phyloP scores from a whole-genome alignment of 1,140 invertebrate species.

The Micrasema minimum region DNA sequence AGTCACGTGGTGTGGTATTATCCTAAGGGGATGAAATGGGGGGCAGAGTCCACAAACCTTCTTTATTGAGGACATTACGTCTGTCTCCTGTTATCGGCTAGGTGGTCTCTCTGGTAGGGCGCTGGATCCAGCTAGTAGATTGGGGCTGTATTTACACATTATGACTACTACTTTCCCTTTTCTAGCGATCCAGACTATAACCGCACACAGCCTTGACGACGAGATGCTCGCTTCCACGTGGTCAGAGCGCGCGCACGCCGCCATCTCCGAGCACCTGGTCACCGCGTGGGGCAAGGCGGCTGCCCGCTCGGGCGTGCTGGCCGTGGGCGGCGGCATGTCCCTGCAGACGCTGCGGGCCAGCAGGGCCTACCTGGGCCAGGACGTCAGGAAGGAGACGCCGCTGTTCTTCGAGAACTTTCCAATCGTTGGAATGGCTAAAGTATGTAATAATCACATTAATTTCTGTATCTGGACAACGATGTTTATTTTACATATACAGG shows the following conservation, averaged over 20 bases:
- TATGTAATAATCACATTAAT: constrained; percentile 60
- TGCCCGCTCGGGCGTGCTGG: constrained; percentile 74
- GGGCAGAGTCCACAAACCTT: too few species aligned
- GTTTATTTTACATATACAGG: too few species aligned
- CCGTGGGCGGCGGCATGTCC: constrained; percentile 83
- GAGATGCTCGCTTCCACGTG: constrained; percentile 27
- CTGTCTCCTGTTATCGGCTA: too few species aligned
- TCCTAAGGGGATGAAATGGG: too few species aligned
- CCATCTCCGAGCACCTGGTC: constrained; percentile 16
- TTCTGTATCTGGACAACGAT: too few species aligned
- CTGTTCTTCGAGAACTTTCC: constrained; percentile 82
- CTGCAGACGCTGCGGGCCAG: constrained; percentile 76
- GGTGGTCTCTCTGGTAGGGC: too few species aligned
- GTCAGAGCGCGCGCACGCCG: constrained; percentile 27
- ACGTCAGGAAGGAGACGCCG: constrained; percentile 71
- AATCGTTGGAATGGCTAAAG: constrained; percentile 76
- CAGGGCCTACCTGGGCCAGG: constrained; percentile 74
- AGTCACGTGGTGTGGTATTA: too few species aligned
- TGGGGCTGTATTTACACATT: too few species aligned
- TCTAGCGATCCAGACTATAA: constrained; percentile 5
- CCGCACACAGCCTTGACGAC: neutral
- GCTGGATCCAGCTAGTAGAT: too few species aligned
- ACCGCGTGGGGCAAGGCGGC: neutral
- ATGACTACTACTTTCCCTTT: too few species aligned
- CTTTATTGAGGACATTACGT: too few species aligned